Conservation (phyloP, 2,888 invertebrate genomes). For the Stenotaenia linearis region DNA sequence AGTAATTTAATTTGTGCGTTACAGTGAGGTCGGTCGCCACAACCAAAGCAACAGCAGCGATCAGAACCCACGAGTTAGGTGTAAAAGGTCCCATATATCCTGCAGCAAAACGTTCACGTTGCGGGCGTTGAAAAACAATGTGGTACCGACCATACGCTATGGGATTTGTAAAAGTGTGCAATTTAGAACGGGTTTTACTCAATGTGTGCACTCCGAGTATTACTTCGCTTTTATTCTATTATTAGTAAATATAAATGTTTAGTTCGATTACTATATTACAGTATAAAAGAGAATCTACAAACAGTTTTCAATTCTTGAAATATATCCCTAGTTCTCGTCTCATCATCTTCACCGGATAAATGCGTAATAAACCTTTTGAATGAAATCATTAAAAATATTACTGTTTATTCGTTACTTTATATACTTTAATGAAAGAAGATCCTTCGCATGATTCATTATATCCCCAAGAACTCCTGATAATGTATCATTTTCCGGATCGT, state of each 20-base stretch:
- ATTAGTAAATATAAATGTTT: neutral
- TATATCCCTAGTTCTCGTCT: no score
- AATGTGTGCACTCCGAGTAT: neutral
- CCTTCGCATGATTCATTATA: neutral
- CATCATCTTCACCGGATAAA: neutral
- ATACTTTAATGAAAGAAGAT: neutral
- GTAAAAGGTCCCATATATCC: neutral
- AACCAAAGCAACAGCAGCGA: neutral
- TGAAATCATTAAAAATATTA: neutral
- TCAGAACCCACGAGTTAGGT: neutral
- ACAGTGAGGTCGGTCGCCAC: neutral
- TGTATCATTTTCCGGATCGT: neutral
- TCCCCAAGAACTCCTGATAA: neutral
- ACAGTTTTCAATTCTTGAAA: no score
- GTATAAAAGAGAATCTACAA: no score
- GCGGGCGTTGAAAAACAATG: neutral
- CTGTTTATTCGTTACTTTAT: neutral
- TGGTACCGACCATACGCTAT: neutral
- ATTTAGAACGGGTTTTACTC: neutral
- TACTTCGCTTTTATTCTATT: neutral
- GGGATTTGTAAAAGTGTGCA: neutral
- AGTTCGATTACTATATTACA: no score
- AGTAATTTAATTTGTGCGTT: neutral
- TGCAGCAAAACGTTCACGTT: neutral
- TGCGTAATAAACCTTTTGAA: neutral